Conservation (phyloP, 2,888 invertebrate genomes). For the Rutpela maculata region DNA sequence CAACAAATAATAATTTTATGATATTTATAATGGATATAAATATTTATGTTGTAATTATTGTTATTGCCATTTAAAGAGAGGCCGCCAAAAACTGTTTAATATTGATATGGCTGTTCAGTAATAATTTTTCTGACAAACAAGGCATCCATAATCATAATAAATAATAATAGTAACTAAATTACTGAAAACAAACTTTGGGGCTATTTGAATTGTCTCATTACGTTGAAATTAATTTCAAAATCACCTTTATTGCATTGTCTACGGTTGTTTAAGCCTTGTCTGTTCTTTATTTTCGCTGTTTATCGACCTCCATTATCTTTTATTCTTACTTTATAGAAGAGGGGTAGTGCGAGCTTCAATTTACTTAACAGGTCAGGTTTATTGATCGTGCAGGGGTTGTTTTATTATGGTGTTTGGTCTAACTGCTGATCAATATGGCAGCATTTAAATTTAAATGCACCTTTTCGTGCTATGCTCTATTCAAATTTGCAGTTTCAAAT, state of each 20-base stretch:
- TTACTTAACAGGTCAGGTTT: conserved; percentile 21
- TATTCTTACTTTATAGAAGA: not conserved
- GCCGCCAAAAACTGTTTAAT: too few species aligned
- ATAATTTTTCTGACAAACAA: too few species aligned
- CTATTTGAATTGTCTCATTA: not conserved
- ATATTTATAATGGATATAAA: too few species aligned
- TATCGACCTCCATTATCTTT: conserved; percentile 10
- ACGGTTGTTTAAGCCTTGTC: not conserved
- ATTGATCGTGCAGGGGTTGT: conserved; percentile 23
- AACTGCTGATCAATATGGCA: conserved; percentile 17
- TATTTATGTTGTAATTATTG: too few species aligned
- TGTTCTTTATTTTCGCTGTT: conserved; percentile 13
- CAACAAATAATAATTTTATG: too few species aligned
- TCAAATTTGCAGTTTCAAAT: not conserved
- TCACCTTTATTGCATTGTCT: not conserved
- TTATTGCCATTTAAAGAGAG: too few species aligned
- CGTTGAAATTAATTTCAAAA: not conserved
- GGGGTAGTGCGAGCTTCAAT: conserved; percentile 15
- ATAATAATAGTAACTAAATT: not conserved
- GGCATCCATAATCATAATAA: too few species aligned
- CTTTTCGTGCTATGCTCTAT: not conserved
- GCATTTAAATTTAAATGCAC: not conserved
- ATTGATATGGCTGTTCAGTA: too few species aligned
- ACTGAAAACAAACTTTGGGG: not conserved
- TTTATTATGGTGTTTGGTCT: conserved; percentile 10